Evolutionary conservation across 2,797 vertebrate species (phyloP).

Genomic region (Varecia variegata): DNA sequence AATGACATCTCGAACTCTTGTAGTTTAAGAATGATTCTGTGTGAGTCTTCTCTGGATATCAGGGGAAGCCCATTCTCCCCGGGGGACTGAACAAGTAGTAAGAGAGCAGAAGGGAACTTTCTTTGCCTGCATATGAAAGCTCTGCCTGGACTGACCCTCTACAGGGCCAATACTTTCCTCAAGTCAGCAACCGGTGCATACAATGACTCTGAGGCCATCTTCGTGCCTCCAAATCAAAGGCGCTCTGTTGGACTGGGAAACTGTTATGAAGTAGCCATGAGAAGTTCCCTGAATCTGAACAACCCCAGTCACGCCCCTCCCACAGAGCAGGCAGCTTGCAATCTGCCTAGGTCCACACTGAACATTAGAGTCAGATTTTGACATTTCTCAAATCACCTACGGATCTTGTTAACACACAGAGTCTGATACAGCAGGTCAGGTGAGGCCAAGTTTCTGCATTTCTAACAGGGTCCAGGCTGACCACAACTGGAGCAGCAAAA

Average conservation of each 20-base stretch:
- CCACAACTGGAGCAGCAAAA: no score
- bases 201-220: not conserved
- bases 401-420: not conserved
- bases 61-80: not conserved
- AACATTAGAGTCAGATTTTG: not conserved
- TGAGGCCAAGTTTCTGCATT: not conserved
- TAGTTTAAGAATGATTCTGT: not conserved
- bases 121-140: not conserved
- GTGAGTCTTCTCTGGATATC: not conserved
- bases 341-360: not conserved
- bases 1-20: not conserved
- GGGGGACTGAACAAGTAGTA: no score
- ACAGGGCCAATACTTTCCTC: not conserved
- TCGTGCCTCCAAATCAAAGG: not conserved
- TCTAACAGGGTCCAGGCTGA: not conserved
- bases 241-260: not conserved
- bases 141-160: not conserved
- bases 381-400: not conserved
- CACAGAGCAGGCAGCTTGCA: not conserved
- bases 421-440: not conserved
- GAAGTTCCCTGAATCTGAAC: not conserved
- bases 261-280: not conserved
- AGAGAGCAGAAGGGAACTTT: not conserved
- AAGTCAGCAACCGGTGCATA: not conserved
- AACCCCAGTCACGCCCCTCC: not conserved